Base-by-base conservation (phyloP, 2,888 invertebrate genomes). In the Sicus ferrugineus region DNA sequence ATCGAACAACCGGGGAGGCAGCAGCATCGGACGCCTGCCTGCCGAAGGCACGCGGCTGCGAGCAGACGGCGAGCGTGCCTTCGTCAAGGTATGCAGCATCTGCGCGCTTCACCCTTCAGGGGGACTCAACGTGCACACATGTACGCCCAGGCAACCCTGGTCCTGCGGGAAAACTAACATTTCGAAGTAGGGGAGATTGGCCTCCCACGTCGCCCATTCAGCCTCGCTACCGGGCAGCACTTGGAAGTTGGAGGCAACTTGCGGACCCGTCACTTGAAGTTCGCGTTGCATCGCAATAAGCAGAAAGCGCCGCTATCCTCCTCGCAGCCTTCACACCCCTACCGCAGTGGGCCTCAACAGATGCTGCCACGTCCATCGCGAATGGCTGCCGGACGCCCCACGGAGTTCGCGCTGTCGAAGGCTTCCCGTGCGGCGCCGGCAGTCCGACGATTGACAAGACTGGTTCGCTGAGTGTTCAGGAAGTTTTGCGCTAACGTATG, bases 271-370 rank as follows among this genome's bases (percentile, higher is more conserved):
- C 62, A 56, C 46, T 54, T 68, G 63, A 34, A 62, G 56, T 68
- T 68, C 63, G 56, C 68, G 63, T 34, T 42, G 61, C 38, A 38
- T 54, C 56, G 68, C 38, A 68, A 46, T 68, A 54, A 42, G 30
- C 67, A 62, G 42, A 28, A 48, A 42, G 46, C 62, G 62, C 26
- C 46, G 38, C n/a, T 62, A 42, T 23, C 30, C 48, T 63, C 9
- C 63, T 31, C 31, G 28, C 52, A 28, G 7, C 21, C n/a, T 19
- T n/a, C 54, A n/a, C 30, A 48, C 16, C 48, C 23, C 48, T 19
- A 62, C n/a, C 26, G 50, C 19, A 23, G 19, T 23, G 56, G 56
- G 42, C 65, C 52, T 21, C 65, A 65, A 23, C 54, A 38, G 63
- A 52, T 52, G 54, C 38, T 54, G 65, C 38, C 54, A 52, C 54